Evolutionary conservation across 2,888 invertebrate genomes (phyloP).

Genomic region (Lumbricus terrestris): DNA sequence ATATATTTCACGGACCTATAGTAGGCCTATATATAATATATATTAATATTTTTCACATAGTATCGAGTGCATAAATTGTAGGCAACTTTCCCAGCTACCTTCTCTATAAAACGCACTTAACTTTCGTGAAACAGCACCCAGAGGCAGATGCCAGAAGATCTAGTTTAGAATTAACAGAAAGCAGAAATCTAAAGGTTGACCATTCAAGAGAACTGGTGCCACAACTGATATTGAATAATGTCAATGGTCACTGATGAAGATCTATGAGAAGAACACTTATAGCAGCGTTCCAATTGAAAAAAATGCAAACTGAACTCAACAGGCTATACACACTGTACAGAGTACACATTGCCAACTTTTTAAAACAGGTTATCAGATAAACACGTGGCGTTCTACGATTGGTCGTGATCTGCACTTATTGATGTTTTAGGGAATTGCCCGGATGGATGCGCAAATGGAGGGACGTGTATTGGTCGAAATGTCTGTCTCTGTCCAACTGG

Average conservation of each 20-base stretch:
- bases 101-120: background rate
- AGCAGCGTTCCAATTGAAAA: no score
- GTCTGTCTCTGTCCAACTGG: constrained; percentile 21
- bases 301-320: no score
- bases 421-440: constrained; percentile 13
- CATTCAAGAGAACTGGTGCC: background rate
- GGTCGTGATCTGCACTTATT: background rate
- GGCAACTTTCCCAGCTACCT: background rate
- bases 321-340: no score
- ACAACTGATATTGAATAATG: background rate
- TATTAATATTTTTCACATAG: no score
- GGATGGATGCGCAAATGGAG: constrained; percentile 20
- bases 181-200: background rate
- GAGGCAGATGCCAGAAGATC: background rate
- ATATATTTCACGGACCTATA: no score
- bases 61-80: background rate
- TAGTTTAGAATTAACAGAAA: background rate
- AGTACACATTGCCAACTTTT: no score
- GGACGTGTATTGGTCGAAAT: constrained; percentile 21
- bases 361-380: no score
- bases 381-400: background rate
- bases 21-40: no score
- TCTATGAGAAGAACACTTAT: no score
- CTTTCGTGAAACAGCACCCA: background rate
- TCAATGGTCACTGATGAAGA: background rate